Conservation (phyloP, 2,888 invertebrate species). For the Eilema griseolum region DNA sequence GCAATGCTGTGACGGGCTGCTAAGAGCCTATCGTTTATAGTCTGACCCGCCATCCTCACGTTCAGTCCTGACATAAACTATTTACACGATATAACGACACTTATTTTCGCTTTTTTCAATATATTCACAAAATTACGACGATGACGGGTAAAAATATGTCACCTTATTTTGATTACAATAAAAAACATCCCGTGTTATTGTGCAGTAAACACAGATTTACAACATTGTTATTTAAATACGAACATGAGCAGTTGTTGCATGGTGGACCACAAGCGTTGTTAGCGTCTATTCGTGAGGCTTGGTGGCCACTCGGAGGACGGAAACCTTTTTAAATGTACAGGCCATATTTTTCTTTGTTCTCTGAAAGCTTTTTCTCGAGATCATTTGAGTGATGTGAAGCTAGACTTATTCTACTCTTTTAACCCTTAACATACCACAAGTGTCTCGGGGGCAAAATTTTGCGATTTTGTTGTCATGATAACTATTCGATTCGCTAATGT, state of each 20-base stretch:
- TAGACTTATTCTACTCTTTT: background rate
- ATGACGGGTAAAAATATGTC: constrained; percentile 84
- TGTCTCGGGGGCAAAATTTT: too few relatives aligned
- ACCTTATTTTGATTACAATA: too few relatives aligned
- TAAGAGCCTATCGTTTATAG: constrained; percentile 98
- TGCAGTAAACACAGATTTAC: too few relatives aligned
- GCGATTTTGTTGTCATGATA: too few relatives aligned
- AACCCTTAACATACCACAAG: too few relatives aligned
- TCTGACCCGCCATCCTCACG: constrained; percentile 96
- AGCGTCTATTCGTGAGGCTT: too few relatives aligned
- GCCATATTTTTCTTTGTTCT: background rate
- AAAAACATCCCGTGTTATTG: too few relatives aligned
- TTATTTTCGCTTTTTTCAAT: constrained; percentile 71
- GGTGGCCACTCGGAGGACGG: too few relatives aligned
- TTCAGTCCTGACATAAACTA: constrained; percentile 83
- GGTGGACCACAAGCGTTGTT: too few relatives aligned
- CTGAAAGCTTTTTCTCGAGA: background rate
- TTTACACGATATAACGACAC: constrained; percentile 76
- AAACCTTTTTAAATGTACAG: background rate
- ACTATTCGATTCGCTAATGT: constrained; percentile 38
- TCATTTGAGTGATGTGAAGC: constrained; percentile 1
- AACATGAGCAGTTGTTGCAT: too few relatives aligned
- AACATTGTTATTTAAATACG: too few relatives aligned
- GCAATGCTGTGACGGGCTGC: constrained; percentile 99
- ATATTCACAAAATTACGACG: constrained; percentile 81